Evolutionary conservation across 2,797 vertebrate species (phyloP).

Genomic region (Hapalemur alaotrensis): DNA sequence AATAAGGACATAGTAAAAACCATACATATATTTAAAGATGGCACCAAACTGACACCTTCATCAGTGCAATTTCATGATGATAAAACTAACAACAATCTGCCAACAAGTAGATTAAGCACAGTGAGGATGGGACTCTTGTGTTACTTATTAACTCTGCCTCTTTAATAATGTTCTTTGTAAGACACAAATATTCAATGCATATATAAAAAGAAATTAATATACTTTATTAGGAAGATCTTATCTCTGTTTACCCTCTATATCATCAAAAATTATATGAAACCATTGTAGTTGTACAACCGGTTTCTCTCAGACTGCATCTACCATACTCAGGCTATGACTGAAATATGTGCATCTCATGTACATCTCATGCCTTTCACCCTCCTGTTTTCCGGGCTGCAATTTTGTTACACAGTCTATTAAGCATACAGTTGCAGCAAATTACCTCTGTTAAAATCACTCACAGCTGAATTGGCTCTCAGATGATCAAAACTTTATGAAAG

Average conservation of each 20-base stretch:
- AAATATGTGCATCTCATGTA: not conserved
- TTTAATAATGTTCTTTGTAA: not conserved
- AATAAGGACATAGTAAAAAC: not conserved
- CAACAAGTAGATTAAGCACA: not conserved
- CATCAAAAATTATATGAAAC: not conserved
- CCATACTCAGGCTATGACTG: fast-evolving
- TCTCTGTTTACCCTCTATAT: not conserved
- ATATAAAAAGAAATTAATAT: not conserved
- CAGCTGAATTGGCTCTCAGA: not conserved
- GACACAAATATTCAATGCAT: not conserved
- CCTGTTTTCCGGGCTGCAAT: not conserved
- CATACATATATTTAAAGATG: not conserved
- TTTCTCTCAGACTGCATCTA: not conserved
- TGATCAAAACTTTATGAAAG: not conserved
- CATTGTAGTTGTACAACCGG: not conserved
- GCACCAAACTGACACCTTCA: not conserved
- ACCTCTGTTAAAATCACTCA: conserved; percentile 49
- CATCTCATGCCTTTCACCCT: not conserved
- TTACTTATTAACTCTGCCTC: not conserved
- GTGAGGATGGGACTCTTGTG: not conserved
- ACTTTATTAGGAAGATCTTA: not conserved
- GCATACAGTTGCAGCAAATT: conserved; percentile 24
- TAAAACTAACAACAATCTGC: not conserved
- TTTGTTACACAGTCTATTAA: conserved; percentile 46
- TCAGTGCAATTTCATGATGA: not conserved